These are phyloP conservation scores for Aphidius gifuensis DNA, from an alignment of 1,140 invertebrate genomes.

Conservation along the genomic window DNA sequence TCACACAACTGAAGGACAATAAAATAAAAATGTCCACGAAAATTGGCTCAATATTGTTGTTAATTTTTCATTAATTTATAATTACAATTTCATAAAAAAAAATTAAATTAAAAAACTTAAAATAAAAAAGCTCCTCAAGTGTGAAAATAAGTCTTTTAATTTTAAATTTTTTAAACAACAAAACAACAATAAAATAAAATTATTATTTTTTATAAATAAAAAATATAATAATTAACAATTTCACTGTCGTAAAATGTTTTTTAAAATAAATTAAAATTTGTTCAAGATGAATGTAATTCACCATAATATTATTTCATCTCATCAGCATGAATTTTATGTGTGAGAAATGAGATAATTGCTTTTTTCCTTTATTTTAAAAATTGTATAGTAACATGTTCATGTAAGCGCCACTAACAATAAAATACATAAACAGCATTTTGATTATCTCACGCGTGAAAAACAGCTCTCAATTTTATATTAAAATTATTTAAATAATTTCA, in stretches of 20 bases:
- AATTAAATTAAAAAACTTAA: background rate
- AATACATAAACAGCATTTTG: background rate
- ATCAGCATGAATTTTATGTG: constrained; percentile 12
- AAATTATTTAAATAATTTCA: too few species aligned
- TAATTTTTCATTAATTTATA: too few species aligned
- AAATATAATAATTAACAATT: constrained; percentile 1
- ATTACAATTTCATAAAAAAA: background rate
- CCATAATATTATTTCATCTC: background rate
- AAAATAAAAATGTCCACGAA: too few species aligned
- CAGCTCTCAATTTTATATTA: too few species aligned
- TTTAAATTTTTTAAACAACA: too few species aligned
- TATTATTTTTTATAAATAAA: background rate
- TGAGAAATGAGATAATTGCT: constrained; percentile 34
- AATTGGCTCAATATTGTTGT: too few species aligned
- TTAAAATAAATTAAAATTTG: constrained; percentile 21
- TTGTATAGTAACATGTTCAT: background rate
- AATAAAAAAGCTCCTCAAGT: too few species aligned
- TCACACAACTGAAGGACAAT: too few species aligned
- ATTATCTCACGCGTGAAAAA: constrained; percentile 5
- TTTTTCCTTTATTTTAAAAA: constrained; percentile 29
- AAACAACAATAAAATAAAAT: too few species aligned
- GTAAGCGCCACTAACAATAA: constrained; percentile 1
- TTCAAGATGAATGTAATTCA: background rate
- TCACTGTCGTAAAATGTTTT: constrained; percentile 1
- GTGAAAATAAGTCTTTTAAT: too few species aligned